Conservation (phyloP, 1,140 invertebrate genomes). For the Heliconius hermathena region DNA sequence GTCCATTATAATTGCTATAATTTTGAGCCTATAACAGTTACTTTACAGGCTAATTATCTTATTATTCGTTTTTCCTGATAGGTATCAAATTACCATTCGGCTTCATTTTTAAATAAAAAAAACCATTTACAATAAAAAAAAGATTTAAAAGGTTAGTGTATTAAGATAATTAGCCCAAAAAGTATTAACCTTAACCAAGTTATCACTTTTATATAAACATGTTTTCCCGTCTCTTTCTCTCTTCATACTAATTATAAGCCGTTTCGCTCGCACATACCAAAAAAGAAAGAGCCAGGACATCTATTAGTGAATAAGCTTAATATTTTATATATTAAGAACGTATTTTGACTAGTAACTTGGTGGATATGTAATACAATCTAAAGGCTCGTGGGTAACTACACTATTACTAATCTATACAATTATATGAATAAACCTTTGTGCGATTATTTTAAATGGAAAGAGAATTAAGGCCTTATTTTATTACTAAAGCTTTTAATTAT, state of each 20-base stretch:
- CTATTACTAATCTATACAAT: slow-evolving; percentile 20
- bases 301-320: slow-evolving; percentile 6
- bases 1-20: slow-evolving; percentile 19
- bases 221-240: not conserved
- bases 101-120: not conserved
- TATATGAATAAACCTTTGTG: not conserved
- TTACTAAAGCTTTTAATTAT: slow-evolving; percentile 10
- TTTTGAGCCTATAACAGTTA: slow-evolving; percentile 18
- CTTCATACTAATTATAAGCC: not conserved
- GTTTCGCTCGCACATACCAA: not conserved
- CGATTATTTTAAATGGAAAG: slow-evolving; percentile 14
- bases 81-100: not conserved
- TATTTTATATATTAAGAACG: slow-evolving; percentile 1
- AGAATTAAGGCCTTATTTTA: slow-evolving; percentile 11
- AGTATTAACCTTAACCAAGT: not conserved
- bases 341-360: slow-evolving; percentile 63
- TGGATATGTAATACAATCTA: slow-evolving; percentile 65
- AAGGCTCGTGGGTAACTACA: slow-evolving; percentile 52
- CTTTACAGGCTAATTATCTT: slow-evolving; percentile 3
- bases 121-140: not conserved
- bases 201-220: slow-evolving; percentile 11
- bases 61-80: not conserved
- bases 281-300: not conserved
- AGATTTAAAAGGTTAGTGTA: not conserved
- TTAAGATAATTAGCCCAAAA: slow-evolving; percentile 14